Evolutionary conservation across 2,113 vertebrate species (phyloP).

Genomic region (Murina feae): DNA sequence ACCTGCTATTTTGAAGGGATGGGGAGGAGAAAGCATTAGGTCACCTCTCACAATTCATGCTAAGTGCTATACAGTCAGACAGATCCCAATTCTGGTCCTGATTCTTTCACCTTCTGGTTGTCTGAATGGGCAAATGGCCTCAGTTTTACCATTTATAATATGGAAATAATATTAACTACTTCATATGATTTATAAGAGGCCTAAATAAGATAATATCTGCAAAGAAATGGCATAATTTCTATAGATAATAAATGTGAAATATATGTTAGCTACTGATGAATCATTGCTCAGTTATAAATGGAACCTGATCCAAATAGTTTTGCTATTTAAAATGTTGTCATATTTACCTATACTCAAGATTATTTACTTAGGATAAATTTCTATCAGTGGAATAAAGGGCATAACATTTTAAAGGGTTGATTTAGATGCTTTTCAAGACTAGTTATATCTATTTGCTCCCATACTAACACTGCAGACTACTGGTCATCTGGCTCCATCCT

Average conservation of each 20-base stretch:
- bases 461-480: not conserved
- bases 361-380: conserved; percentile 37
- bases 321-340: not conserved
- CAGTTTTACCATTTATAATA: conserved; percentile 38
- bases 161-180: not conserved
- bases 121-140: not conserved
- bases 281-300: not conserved
- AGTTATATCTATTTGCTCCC: not conserved
- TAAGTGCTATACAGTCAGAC: not conserved
- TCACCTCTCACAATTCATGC: not conserved
- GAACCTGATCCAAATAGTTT: not conserved
- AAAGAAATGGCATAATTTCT: not conserved
- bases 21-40: not conserved
- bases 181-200: not conserved
- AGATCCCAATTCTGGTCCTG: not conserved
- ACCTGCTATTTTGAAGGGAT: not conserved
- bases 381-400: not conserved
- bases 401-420: not conserved
- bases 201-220: not conserved
- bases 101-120: not conserved
- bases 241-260: not conserved
- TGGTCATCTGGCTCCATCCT: not conserved
- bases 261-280: not conserved
- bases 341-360: not conserved
- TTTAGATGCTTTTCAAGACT: not conserved